A percentile compares a stretch with the other conserved stretches of the same genome.
These are phyloP conservation scores for Sebastiscus tertius DNA, from an alignment of 2,797 vertebrate genomes.

Conservation along the genomic window DNA sequence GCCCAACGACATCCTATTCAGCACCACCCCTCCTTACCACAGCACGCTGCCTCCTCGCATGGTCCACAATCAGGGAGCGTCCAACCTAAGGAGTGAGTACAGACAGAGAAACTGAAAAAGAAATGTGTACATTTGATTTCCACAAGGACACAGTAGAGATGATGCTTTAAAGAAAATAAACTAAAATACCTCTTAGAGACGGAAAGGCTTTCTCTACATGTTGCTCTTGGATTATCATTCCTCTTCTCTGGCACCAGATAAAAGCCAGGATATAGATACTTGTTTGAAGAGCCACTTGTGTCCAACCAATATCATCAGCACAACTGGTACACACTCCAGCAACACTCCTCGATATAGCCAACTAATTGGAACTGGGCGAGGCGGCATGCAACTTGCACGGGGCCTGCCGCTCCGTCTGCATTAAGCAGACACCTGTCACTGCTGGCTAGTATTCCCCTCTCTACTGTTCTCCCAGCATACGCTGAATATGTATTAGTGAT, in stretches of 20 bases:
- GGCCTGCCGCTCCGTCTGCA: slow-evolving; percentile 46
- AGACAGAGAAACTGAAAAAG: neutral
- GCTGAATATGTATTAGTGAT: slow-evolving; percentile 54
- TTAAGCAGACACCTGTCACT: slow-evolving; percentile 77
- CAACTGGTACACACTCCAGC: slow-evolving; percentile 60
- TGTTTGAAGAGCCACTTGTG: slow-evolving; percentile 69
- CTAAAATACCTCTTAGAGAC: slow-evolving; percentile 18
- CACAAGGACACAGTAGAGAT: neutral
- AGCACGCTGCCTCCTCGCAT: slow-evolving; percentile 91
- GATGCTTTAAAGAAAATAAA: slow-evolving; percentile 7
- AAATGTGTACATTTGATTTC: neutral
- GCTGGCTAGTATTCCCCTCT: slow-evolving; percentile 36
- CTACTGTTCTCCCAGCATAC: slow-evolving; percentile 21
- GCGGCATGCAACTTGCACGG: slow-evolving; percentile 36
- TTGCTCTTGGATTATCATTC: slow-evolving; percentile 54
- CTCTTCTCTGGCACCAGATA: slow-evolving; percentile 47
- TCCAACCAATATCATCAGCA: slow-evolving; percentile 52
- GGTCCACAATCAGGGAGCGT: slow-evolving; percentile 84
- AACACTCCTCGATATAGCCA: slow-evolving; percentile 59
- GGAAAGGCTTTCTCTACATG: slow-evolving; percentile 26
- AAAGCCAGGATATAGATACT: slow-evolving; percentile 62
- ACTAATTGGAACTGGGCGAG: slow-evolving; percentile 67
- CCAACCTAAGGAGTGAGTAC: slow-evolving; percentile 92
- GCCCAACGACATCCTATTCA: slow-evolving; percentile 96
- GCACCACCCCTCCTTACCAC: slow-evolving; percentile 93